phyloP scores from a whole-genome alignment of 2,113 vertebrate genomes.

The Panthera tigris region DNA sequence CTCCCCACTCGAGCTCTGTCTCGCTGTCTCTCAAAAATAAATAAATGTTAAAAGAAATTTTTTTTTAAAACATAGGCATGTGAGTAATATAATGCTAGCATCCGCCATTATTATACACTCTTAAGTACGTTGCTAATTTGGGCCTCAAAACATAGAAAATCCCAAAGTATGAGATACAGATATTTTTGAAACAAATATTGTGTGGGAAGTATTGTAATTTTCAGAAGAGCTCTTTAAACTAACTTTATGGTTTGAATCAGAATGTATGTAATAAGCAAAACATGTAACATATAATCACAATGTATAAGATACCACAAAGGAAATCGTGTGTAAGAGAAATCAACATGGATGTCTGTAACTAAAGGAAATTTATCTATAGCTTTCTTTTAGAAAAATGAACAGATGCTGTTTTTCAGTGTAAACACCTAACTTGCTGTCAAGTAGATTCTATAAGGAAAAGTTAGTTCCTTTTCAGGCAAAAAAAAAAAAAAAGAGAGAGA shows the following conservation, averaged over 20 bases:
- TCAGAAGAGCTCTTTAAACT: background rate
- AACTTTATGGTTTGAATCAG: background rate
- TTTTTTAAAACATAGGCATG: background rate
- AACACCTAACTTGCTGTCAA: constrained; percentile 45
- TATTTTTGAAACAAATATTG: background rate
- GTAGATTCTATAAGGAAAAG: constrained; percentile 9
- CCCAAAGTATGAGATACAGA: background rate
- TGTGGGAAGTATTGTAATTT: background rate
- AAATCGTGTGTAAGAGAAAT: background rate
- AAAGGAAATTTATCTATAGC: background rate
- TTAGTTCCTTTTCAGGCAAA: background rate
- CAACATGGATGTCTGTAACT: background rate
- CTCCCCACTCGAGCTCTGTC: too few species aligned
- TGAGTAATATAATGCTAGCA: background rate
- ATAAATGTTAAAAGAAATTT: too few species aligned
- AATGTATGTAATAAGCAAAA: background rate
- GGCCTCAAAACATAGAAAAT: background rate
- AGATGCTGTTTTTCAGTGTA: background rate
- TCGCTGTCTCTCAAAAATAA: too few species aligned
- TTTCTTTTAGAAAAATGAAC: constrained; percentile 14
- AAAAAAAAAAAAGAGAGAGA: too few species aligned
- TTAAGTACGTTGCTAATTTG: background rate
- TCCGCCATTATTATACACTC: fast-evolving
- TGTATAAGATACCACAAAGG: background rate
- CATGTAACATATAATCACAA: background rate